Percentiles rank a stretch among this genome's conserved stretches.
phyloP scores from a whole-genome alignment of 2,797 vertebrate species.

The Steatocranus sp. region DNA sequence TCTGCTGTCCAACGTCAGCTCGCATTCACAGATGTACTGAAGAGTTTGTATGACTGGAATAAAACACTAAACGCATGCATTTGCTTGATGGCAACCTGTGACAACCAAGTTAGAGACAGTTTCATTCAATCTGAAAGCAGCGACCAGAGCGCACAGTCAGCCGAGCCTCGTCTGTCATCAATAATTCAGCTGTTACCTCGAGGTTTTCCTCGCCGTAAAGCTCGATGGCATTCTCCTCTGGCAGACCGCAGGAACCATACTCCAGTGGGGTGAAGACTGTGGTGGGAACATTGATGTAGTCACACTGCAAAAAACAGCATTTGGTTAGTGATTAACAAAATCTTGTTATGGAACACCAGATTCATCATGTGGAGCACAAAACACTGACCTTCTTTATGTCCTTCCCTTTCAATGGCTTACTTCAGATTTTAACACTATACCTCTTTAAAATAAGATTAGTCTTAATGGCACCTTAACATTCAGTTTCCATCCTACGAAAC shows the following conservation, averaged over 20 bases:
- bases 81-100: background rate
- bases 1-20: background rate
- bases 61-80: background rate
- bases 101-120: fast-evolving
- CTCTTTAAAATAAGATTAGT: background rate
- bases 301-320: constrained; percentile 76
- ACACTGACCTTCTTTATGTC: background rate
- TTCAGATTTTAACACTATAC: background rate
- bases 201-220: constrained; percentile 81
- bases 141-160: background rate
- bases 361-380: background rate
- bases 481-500: fast-evolving
- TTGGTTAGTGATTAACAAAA: background rate
- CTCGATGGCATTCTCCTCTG: constrained; percentile 86
- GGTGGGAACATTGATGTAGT: constrained; percentile 92
- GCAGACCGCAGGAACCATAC: constrained; percentile 88
- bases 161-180: background rate
- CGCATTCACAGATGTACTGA: background rate
- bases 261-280: constrained; percentile 97
- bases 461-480: background rate
- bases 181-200: constrained; percentile 73
- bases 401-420: background rate
- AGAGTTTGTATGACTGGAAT: background rate
- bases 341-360: background rate
- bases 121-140: background rate